Evolutionary conservation across 2,797 vertebrate species (phyloP), one percentile per base, ranked within the genome.

Genomic region (Centropyge bicolor): DNA sequence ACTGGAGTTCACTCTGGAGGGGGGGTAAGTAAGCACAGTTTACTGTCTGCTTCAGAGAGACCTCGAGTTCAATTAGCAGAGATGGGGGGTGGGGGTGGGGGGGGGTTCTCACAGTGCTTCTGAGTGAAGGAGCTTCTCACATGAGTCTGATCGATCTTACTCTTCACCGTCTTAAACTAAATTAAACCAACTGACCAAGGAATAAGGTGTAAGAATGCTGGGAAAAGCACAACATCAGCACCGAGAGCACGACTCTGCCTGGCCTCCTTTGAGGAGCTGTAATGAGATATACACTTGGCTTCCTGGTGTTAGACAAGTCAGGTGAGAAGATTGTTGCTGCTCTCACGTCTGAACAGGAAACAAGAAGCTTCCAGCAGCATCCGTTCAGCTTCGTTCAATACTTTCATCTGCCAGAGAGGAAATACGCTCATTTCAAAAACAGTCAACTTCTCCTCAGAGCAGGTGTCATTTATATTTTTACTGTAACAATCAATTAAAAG

Each of bases 51-150:
- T 81, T 67, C 76, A 73, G 49, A 83, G 88, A 93, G 89, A 78
- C 90, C 87, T 87, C 0, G 87, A 92, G 91, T 83, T 90, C 89
- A 93, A 94, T 94, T 93, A 94, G 84, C 80, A 48, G 8, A 63
- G 83, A 92, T 93, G n/a, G n/a, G n/a, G n/a, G n/a, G n/a, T n/a
- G n/a, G n/a, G n/a, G n/a, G n/a, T n/a, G n/a, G n/a, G n/a, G n/a
- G n/a, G n/a, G n/a, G n/a, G n/a, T n/a, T 55, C 57, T 70, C 55
- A 68, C 65, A 79, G 61, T 52, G 66, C 55, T 65, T 65, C 41
- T 24, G 65, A 76, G 78, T 31, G 41, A 79, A 62, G 22, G 55
- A 70, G 49, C 24, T 62, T 41, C 46, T 41, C 35, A 56, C 52
- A 38, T 27, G 65, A 81, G 49, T 51, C 55, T 40, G 67, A 45